Percentiles rank a stretch among this genome's conserved stretches.
Conservation (phyloP, 1,140 invertebrate species). For the Brevipalpus yothersi region DNA sequence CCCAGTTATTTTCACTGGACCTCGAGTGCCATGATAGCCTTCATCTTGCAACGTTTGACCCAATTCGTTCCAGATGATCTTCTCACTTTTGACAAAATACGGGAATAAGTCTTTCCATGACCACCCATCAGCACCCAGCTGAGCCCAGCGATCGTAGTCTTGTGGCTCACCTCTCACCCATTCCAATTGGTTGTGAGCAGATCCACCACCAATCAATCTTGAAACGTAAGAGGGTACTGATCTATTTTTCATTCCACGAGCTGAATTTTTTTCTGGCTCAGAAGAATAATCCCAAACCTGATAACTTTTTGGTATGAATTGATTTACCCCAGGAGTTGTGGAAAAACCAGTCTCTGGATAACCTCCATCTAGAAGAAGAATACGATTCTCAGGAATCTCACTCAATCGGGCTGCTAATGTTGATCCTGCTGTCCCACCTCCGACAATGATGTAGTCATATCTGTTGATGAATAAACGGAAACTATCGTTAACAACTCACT, state of each 20-base stretch:
- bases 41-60: not conserved
- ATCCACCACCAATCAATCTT: slow-evolving; percentile 46
- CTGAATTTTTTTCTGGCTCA: too few relatives aligned
- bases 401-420: slow-evolving; percentile 34
- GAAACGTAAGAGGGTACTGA: slow-evolving; percentile 33
- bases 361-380: slow-evolving; percentile 43
- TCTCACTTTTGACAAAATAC: slow-evolving; percentile 58
- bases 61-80: slow-evolving; percentile 22
- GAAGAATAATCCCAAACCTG: too few relatives aligned
- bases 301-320: too few relatives aligned
- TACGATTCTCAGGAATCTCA: slow-evolving; percentile 28
- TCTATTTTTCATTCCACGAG: too few relatives aligned
- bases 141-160: slow-evolving; percentile 82
- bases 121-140: slow-evolving; percentile 73
- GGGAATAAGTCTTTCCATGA: slow-evolving; percentile 54
- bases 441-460: slow-evolving; percentile 26
- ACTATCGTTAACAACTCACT: too few relatives aligned
- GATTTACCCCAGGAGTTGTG: too few relatives aligned
- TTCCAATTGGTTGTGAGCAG: slow-evolving; percentile 84
- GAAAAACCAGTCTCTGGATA: slow-evolving; percentile 15
- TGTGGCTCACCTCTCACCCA: slow-evolving; percentile 72
- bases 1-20: not conserved
- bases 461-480: not conserved
- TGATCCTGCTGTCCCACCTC: slow-evolving; percentile 44
- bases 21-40: not conserved